Evolutionary conservation across 1,140 invertebrate genomes (phyloP).

Genomic region (Spodoptera litura): DNA sequence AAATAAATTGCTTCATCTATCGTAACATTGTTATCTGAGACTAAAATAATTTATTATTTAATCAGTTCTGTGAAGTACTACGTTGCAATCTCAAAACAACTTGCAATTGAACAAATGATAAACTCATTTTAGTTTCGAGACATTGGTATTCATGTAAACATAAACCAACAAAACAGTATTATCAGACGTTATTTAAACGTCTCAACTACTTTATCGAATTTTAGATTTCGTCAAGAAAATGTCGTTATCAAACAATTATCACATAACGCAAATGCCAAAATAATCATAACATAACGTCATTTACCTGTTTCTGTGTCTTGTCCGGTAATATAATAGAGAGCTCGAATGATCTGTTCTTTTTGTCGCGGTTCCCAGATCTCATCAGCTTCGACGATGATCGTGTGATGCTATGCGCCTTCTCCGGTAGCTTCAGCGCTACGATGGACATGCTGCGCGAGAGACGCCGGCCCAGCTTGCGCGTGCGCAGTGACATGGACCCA

Average conservation of each 20-base stretch:
- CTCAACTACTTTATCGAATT: background rate
- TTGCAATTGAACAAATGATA: too few species aligned
- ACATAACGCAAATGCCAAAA: background rate
- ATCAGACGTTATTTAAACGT: background rate
- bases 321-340: slow-evolving; percentile 86
- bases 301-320: slow-evolving; percentile 87
- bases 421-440: slow-evolving; percentile 85
- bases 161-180: background rate
- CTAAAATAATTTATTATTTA: background rate
- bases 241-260: slow-evolving; percentile 42
- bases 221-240: background rate
- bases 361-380: slow-evolving; percentile 71
- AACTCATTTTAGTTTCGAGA: too few species aligned
- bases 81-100: too few species aligned
- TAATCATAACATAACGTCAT: background rate
- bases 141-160: background rate
- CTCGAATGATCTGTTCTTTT: slow-evolving; percentile 82
- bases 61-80: too few species aligned
- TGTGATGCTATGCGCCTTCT: slow-evolving; percentile 81
- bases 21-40: background rate
- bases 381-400: slow-evolving; percentile 76
- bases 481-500: slow-evolving; percentile 82
- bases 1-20: background rate
- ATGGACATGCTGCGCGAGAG: slow-evolving; percentile 86
- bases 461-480: slow-evolving; percentile 83